Base-by-base conservation (phyloP, 2,113 vertebrate genomes). In the Elanus axillaris region DNA sequence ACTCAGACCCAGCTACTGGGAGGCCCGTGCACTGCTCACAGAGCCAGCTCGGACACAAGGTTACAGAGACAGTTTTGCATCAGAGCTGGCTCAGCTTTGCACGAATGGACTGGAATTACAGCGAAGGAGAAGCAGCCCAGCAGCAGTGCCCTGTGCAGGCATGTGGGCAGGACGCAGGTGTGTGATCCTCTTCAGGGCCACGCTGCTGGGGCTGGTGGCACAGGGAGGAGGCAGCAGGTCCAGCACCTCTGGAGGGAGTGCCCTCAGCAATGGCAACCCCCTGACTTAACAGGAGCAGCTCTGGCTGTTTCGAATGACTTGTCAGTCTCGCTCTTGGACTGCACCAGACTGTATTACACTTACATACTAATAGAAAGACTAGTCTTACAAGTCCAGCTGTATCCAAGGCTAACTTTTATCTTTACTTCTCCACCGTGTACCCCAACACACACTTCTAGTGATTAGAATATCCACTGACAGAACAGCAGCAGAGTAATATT, bases 181-280 rank as follows among this genome's bases (percentile, higher is more conserved):
- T 7, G 1, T 5, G 23, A 4, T 67, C 19, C 72, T 8, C 8
- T 32, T 36, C 68, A 22, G 50, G 36, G n/a, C 55, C 63, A 25
- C 0, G 0, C 58, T 59, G 38, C 32, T 55, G 58, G 13, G 43
- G 13, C 45, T 23, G 83, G 50, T 42, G 71, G 48, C 60, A 38
- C 0, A 0, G 86, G 29, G 32, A 48, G 1, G 0, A 67, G 21
- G 7, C 36, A 66, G 50, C 11, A 11, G 0, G 3, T 40, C 34
- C 64, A 40, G 56, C 11, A 3, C 26, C 50, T 52, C 5, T 63
- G 62, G 32, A 73, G 8, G 43, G 68, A n/a, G 29, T 0, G 4
- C 0, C 3, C 9, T 42, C 26, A 52, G 75, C 16, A 52, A 64
- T 2, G 17, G 31, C n/a, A 68, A 56, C 1, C 3, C 68, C 38